A percentile compares a stretch with the other conserved stretches of the same genome.
These are phyloP conservation scores for Cyanistes caeruleus DNA, from an alignment of 2,113 vertebrate genomes.

Conservation along the genomic window DNA sequence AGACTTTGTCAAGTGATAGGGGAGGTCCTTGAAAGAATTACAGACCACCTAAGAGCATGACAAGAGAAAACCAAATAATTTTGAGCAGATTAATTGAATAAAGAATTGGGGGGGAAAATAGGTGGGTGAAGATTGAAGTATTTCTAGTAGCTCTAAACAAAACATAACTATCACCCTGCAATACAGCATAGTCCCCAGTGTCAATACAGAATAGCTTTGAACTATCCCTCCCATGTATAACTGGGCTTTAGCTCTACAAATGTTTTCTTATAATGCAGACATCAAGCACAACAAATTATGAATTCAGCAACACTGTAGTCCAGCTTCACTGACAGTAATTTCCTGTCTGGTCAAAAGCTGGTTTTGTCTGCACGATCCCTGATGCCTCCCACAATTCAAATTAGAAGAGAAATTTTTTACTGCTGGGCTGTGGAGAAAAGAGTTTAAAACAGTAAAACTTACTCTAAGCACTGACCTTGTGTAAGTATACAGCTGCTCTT, in stretches of 20 bases:
- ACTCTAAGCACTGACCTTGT: neutral
- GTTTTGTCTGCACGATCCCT: neutral
- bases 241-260: neutral
- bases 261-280: slow-evolving; percentile 21
- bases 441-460: neutral
- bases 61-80: neutral
- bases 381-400: neutral
- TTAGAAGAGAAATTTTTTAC: neutral
- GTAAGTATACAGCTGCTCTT: neutral
- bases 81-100: neutral
- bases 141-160: neutral
- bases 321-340: neutral
- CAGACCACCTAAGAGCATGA: neutral
- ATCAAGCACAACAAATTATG: neutral
- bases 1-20: neutral
- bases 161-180: neutral
- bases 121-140: neutral
- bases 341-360: neutral
- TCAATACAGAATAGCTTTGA: neutral
- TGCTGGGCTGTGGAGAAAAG: neutral
- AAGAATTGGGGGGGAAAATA: neutral
- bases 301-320: neutral
- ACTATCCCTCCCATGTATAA: neutral
- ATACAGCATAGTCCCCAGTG: neutral
- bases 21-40: neutral